Base-by-base conservation (phyloP, 2,888 invertebrate species). In the Drosophila mimetica region DNA sequence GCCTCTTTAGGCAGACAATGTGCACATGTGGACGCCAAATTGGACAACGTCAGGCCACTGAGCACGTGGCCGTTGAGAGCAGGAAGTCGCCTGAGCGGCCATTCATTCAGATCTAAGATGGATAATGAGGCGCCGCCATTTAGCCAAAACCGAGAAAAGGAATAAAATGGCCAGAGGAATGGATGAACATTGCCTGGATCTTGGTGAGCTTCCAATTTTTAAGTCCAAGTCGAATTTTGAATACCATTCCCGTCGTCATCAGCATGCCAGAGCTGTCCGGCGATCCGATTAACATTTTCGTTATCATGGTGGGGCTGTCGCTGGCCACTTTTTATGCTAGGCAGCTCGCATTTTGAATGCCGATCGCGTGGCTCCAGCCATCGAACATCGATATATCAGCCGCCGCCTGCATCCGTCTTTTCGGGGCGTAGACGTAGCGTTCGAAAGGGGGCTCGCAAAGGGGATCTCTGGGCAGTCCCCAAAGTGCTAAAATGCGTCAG, bases 371-470 rank as follows among this genome's bases (percentile, higher is more conserved):
- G 25, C 28, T 32, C 32, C 25, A 44, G 47, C 37, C 48, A 50
- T 47, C 71, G 41, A 70, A 51, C 70, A 44, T 51, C 59, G 53
- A 60, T 48, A 37, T 42, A 53, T 75, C 75, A 77, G 76, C 61
- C 57, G 76, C 86, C 71, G 71, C 66, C 75, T 83, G 81, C 80
- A 83, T 81, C 84, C 81, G 86, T 81, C 86, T 83, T 63, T 44
- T 36, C 7, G 14, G 11, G 18, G 36, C 4, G 39, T 13, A 18
- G 36, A 9, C 9, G 36, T n/a, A n/a, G 16, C 5, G 13, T 6
- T 9, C 5, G 4, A 11, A 13, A 7, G 14, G 25, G 25, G 25
- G 39, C 1, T 30, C 30, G 2, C 3, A 30, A 30, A 4, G 11
- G 39, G 11, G 2, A 13, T 39, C 39, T 18, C 39, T 46, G 46